Evolutionary conservation across 2,797 vertebrate species (phyloP).

Genomic region (Chloroceryle amazona): DNA sequence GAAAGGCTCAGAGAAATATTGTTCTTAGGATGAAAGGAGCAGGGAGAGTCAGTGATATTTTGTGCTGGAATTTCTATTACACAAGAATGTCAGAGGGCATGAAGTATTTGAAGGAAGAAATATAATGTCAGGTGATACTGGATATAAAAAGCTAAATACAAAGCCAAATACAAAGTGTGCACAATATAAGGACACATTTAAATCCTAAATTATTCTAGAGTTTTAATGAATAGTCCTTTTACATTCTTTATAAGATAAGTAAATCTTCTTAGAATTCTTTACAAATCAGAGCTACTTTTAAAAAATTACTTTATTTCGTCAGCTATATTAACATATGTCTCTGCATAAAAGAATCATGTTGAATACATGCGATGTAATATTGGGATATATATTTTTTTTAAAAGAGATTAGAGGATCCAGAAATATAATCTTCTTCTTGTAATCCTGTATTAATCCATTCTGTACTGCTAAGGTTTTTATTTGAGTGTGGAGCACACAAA

Average conservation of each 20-base stretch:
- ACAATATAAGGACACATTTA: not conserved
- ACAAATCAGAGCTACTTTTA: not conserved
- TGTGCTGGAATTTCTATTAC: slow-evolving; percentile 42
- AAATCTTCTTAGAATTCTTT: slow-evolving; percentile 42
- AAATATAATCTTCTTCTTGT: slow-evolving; percentile 49
- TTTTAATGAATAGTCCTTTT: slow-evolving; percentile 36
- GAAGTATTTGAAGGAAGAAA: slow-evolving; percentile 12
- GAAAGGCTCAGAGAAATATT: slow-evolving; percentile 38
- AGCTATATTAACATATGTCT: slow-evolving; percentile 17
- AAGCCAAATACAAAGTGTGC: not conserved
- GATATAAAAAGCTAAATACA: not conserved
- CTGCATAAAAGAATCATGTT: slow-evolving; percentile 3
- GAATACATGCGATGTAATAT: slow-evolving; percentile 11
- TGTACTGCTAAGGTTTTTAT: slow-evolving; percentile 47
- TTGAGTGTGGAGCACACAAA: slow-evolving; percentile 47
- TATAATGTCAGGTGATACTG: slow-evolving; percentile 6
- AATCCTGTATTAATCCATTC: slow-evolving; percentile 64
- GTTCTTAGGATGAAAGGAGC: slow-evolving; percentile 46
- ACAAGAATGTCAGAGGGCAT: slow-evolving; percentile 1
- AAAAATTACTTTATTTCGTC: slow-evolving; percentile 9
- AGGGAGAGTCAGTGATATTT: not conserved
- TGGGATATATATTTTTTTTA: slow-evolving; percentile 5
- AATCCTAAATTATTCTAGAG: slow-evolving; percentile 22
- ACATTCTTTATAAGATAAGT: slow-evolving; percentile 1
- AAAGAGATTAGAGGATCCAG: slow-evolving; percentile 8